Percentiles rank a stretch among this genome's conserved stretches.
Evolutionary conservation across 2,797 vertebrate species (phyloP).

Genomic region (Pampus argenteus): DNA sequence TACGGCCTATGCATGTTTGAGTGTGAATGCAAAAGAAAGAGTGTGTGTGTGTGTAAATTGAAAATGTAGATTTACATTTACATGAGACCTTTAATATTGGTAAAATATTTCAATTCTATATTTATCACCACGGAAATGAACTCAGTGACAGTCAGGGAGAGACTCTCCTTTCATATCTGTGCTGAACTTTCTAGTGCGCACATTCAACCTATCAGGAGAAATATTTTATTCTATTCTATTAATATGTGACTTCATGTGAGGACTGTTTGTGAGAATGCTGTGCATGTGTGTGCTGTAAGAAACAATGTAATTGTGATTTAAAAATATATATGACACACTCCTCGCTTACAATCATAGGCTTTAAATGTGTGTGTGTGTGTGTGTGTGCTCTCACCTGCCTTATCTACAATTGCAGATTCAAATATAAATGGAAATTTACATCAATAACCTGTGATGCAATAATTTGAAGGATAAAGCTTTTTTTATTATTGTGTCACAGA

Average conservation of each 20-base stretch:
- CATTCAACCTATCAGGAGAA: not conserved
- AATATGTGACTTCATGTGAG: not conserved
- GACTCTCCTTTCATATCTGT: not conserved
- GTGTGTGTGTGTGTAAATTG: constrained; percentile 36
- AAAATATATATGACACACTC: constrained; percentile 1
- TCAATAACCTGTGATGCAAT: constrained; percentile 2
- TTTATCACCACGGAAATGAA: constrained; percentile 54
- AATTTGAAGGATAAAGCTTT: constrained; percentile 16
- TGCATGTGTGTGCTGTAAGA: not conserved
- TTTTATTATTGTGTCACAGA: not conserved
- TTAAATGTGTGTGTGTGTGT: constrained; percentile 12
- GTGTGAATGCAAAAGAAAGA: constrained; percentile 22
- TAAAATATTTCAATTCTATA: constrained; percentile 46
- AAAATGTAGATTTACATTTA: constrained; percentile 24
- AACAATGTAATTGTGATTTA: not conserved
- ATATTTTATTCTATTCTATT: constrained; percentile 8
- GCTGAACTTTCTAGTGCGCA: constrained; percentile 4
- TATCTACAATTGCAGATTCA: constrained; percentile 17
- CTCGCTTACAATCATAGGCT: not conserved
- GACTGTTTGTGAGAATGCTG: not conserved
- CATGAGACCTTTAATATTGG: constrained; percentile 40
- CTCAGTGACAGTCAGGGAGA: constrained; percentile 6
- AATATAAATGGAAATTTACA: constrained; percentile 36
- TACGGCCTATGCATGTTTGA: constrained; percentile 29
- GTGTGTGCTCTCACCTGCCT: not conserved